Base-by-base conservation (phyloP, 2,113 vertebrate genomes). In the Parus major region DNA sequence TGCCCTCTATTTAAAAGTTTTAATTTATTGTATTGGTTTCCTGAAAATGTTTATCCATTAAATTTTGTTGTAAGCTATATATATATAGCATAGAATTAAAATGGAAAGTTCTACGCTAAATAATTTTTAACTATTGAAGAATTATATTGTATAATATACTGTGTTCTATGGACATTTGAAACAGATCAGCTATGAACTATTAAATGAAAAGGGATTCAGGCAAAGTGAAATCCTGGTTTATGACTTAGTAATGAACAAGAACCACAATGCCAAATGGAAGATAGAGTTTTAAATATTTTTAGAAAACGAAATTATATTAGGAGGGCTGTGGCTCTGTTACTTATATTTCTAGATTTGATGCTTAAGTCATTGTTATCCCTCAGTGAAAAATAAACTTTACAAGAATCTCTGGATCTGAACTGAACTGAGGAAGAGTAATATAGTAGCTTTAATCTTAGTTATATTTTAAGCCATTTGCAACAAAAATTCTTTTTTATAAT, bases 231-330 rank as follows among this genome's bases (percentile, higher is more conserved):
- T 95, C 72, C 86, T 98, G 80, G 94, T 71, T 88, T 93, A 83
- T 36, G 82, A 91, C 81, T 85, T 83, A 71, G 50, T 96, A 93
- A 94, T 93, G 95, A 82, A 57, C 7, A 14, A 85, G 70, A 93
- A 90, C 47, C 66, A 90, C 70, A 57, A 96, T 98, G 90, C 92
- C 96, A 98, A 97, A 97, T 98, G 93, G 84, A 97, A 90, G 41
- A 95, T 14, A 92, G 83, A 97, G 93, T 96, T 96, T 86, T 77
- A 95, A 92, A 70, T 96, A 97, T 96, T 97, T 97, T 92, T 95
- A 94, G 94, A 90, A 96, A 56, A 84, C 83, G 92, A 80, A 94
- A 60, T 75, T 89, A 87, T 93, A 75, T 70, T 87, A 91, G 76
- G 23, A 93, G 91, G 86, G 65, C 79, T 92, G n/a, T 89, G 66